Percentiles rank a stretch among this genome's conserved stretches.
phyloP scores from a whole-genome alignment of 2,888 invertebrate species.

The Cryptocephalus primarius region DNA sequence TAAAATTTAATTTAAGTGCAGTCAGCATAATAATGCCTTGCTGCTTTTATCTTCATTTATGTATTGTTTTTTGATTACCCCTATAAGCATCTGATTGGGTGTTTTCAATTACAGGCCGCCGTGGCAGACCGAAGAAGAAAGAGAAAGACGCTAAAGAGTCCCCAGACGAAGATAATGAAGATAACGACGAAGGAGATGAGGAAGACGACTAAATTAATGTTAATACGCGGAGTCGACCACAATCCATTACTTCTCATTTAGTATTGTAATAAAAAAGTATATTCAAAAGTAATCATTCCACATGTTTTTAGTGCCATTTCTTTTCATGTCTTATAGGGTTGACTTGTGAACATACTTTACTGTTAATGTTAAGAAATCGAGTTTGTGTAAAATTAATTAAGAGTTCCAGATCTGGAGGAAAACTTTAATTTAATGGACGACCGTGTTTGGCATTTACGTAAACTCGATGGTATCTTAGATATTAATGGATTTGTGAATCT shows the following conservation, averaged over 20 bases:
- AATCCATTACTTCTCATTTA: slow-evolving; percentile 1
- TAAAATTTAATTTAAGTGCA: too few species aligned
- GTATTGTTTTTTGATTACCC: background rate
- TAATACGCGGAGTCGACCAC: slow-evolving; percentile 13
- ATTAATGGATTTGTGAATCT: too few species aligned
- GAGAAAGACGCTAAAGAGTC: slow-evolving; percentile 35
- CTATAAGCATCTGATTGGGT: background rate
- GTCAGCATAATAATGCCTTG: too few species aligned
- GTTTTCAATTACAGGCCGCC: slow-evolving; percentile 23
- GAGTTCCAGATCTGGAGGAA: too few species aligned
- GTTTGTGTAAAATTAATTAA: too few species aligned
- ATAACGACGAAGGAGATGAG: slow-evolving; percentile 35
- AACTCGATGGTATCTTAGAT: too few species aligned
- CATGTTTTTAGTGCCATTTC: too few species aligned
- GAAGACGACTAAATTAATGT: slow-evolving; percentile 26
- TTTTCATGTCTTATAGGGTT: too few species aligned
- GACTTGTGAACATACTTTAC: too few species aligned
- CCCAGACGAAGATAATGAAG: slow-evolving; percentile 33
- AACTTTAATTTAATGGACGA: too few species aligned
- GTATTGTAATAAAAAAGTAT: background rate
- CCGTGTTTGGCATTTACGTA: too few species aligned
- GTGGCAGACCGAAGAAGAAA: slow-evolving; percentile 39
- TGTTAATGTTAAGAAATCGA: too few species aligned
- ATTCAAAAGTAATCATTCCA: background rate
- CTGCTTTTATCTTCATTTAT: background rate